Conservation (phyloP, 2,113 vertebrate species). For the Lutjanus erythropterus region DNA sequence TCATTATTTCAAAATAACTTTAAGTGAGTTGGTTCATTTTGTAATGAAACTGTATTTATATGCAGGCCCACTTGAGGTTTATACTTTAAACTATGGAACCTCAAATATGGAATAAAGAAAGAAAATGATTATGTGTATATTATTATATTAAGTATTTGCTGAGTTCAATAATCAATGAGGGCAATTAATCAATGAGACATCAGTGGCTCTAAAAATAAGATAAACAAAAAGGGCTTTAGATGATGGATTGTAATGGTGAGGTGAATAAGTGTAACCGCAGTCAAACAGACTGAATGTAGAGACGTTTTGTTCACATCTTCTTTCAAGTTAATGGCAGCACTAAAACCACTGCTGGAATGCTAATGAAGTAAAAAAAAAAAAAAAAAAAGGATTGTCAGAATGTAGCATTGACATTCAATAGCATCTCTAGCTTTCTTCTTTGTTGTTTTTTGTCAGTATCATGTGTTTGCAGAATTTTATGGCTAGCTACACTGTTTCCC, state of each 20-base stretch:
- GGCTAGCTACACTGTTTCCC: slow-evolving; percentile 10
- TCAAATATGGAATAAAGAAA: not conserved
- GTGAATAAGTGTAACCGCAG: not conserved
- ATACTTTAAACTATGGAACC: not conserved
- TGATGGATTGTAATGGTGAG: not conserved
- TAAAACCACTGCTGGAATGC: no score
- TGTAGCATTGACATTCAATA: not conserved
- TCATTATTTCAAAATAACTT: not conserved
- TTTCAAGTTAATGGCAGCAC: not conserved
- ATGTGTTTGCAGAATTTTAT: not conserved
- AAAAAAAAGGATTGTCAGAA: not conserved
- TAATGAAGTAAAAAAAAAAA: no score
- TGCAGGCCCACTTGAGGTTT: not conserved
- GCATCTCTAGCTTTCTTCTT: not conserved
- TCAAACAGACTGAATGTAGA: not conserved
- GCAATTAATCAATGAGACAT: slow-evolving; percentile 2
- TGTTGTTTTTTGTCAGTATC: not conserved
- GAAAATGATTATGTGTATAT: not conserved
- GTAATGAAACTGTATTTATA: not conserved
- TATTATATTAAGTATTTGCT: not conserved
- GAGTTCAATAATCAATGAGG: not conserved
- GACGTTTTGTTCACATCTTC: not conserved
- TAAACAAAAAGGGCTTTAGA: not conserved
- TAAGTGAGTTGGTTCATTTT: not conserved
- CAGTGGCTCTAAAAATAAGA: not conserved